Base-by-base conservation (phyloP, 23 tunicate species). In the Oikopleura dioica region DNA sequence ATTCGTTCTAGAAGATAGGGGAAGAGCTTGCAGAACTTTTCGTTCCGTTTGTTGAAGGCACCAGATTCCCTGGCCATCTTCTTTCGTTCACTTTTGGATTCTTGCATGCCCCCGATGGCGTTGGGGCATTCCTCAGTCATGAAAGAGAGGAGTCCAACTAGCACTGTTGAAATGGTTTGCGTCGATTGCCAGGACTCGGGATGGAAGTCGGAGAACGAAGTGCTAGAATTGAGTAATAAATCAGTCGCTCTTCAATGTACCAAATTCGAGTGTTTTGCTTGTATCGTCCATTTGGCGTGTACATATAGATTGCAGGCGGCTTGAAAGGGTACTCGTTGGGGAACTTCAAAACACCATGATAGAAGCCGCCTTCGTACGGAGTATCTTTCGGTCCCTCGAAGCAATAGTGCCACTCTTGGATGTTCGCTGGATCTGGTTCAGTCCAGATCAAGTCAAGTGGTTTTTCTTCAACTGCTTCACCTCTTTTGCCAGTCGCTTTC, bases 181-280 rank as follows among this genome's bases (percentile, higher is more conserved):
- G 95, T 87, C 0, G 95, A 87, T 36, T 87, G 82, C 95, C 95
- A 87, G 28, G 95, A 82, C 38, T 87, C 95, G 36, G 95, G 95
- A 38, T 87, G 95, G 38, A 82, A 87, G 80, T 87, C 95, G 38
- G 87, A 82, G 68, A 87, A 82, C 12, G 95, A 87, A n/a, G 83
- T 50, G 44, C n/a, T n/a, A n/a, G n/a, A n/a, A n/a, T n/a, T n/a
- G n/a, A n/a, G n/a, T n/a, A n/a, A n/a, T n/a, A n/a, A n/a, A n/a
- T n/a, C n/a, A n/a, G n/a, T n/a, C n/a, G n/a, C n/a, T n/a, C n/a
- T n/a, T n/a, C n/a, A n/a, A n/a, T n/a, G n/a, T n/a, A n/a, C n/a
- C 95, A 87, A 31, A 87, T 69, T 33, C 95, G 76, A 51, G 82
- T 81, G 82, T 87, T 87, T 79, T 87, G 83, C 38, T 83, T 83